Percentiles rank a stretch among this genome's conserved stretches.
Conservation (phyloP, 2,113 vertebrate genomes). For the Oreochromis aureus region DNA sequence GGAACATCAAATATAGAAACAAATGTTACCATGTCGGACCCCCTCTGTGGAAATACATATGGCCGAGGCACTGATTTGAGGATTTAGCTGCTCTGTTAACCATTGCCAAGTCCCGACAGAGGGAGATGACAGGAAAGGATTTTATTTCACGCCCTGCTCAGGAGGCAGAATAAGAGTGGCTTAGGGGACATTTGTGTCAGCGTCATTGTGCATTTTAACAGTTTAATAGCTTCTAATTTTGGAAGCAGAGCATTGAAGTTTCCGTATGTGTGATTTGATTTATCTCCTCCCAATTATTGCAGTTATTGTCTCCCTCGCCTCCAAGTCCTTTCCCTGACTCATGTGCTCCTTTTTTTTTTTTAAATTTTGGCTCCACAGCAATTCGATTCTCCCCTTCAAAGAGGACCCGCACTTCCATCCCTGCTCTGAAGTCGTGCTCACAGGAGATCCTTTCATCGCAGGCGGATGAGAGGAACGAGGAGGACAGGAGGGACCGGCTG, state of each 20-base stretch:
- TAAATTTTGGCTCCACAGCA: conserved; percentile 61
- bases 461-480: conserved; percentile 80
- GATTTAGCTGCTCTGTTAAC: conserved; percentile 9
- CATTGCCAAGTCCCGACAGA: background rate
- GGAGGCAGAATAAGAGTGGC: background rate
- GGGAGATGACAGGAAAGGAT: conserved; percentile 11
- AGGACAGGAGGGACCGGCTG: conserved; percentile 74
- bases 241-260: background rate
- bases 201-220: background rate
- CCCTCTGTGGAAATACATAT: background rate
- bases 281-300: background rate
- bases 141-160: conserved; percentile 30
- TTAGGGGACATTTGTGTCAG: background rate
- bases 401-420: conserved; percentile 87
- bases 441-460: conserved; percentile 86
- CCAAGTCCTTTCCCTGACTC: background rate
- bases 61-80: conserved; percentile 13
- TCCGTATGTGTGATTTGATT: background rate
- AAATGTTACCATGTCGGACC: background rate
- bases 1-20: background rate
- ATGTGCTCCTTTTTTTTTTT: background rate
- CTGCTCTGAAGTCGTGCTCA: conserved; percentile 86
- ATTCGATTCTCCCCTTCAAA: conserved; percentile 91
- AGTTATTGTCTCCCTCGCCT: background rate
- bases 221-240: conserved; percentile 12